Percentiles rank a stretch among this genome's conserved stretches.
Conservation (phyloP, 2,888 invertebrate species). For the Drosophila dives region DNA sequence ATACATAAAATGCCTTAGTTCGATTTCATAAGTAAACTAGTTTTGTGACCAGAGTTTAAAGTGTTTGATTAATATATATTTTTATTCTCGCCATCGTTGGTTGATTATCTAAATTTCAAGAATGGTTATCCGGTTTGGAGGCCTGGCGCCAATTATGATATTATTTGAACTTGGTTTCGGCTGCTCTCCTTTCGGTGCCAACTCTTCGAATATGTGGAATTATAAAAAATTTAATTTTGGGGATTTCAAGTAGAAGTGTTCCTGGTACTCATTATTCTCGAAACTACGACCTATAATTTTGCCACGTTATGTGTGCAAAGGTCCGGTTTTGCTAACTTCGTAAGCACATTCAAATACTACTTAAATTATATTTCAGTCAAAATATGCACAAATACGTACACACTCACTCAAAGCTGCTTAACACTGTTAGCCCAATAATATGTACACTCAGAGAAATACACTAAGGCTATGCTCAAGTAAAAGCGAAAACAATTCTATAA, state of each 20-base stretch:
- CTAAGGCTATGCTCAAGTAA: neutral
- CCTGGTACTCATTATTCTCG: slow-evolving; percentile 58
- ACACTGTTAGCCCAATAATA: slow-evolving; percentile 58
- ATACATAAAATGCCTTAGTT: slow-evolving; percentile 22
- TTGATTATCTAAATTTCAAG: slow-evolving; percentile 32
- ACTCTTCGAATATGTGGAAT: slow-evolving; percentile 36
- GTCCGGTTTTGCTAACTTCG: slow-evolving; percentile 75
- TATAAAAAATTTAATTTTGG: slow-evolving; percentile 22
- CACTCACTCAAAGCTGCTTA: slow-evolving; percentile 19
- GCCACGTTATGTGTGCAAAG: slow-evolving; percentile 43
- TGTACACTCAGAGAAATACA: neutral
- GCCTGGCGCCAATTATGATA: slow-evolving; percentile 49
- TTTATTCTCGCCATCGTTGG: slow-evolving; percentile 8
- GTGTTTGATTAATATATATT: slow-evolving; percentile 10
- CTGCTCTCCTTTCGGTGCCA: slow-evolving; percentile 21
- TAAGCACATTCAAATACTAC: slow-evolving; percentile 61
- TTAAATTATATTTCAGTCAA: slow-evolving; percentile 56
- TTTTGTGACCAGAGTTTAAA: slow-evolving; percentile 25
- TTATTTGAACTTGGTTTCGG: slow-evolving; percentile 41
- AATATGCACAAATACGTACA: slow-evolving; percentile 22
- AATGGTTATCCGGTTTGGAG: slow-evolving; percentile 49
- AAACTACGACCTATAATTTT: slow-evolving; percentile 36
- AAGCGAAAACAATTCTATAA: neutral
- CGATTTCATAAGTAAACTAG: slow-evolving; percentile 18
- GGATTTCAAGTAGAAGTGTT: slow-evolving; percentile 48